Conservation (phyloP, 2,113 vertebrate species). For the Poicephalus gulielmi region DNA sequence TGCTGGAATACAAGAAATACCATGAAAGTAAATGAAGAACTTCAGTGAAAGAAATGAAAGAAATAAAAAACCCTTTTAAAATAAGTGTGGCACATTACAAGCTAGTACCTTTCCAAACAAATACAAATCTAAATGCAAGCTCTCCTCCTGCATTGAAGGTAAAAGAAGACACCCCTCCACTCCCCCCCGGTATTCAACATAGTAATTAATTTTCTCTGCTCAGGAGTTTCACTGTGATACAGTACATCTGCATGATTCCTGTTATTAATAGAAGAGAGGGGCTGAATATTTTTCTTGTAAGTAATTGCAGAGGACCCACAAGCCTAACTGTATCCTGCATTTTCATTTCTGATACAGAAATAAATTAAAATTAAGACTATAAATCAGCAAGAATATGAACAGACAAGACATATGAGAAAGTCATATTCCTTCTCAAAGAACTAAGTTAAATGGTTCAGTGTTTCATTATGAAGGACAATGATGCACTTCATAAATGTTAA, state of each 20-base stretch:
- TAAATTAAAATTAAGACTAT: background rate
- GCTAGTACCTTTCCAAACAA: background rate
- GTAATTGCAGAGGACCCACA: background rate
- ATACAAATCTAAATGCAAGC: background rate
- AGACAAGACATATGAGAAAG: background rate
- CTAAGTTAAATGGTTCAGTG: background rate
- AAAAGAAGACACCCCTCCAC: background rate
- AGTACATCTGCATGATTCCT: background rate
- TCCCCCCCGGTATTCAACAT: rapidly evolving
- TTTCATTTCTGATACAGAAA: background rate
- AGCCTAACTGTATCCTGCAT: background rate
- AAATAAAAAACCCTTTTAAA: background rate
- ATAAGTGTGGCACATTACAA: background rate
- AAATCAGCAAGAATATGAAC: background rate
- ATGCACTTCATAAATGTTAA: background rate
- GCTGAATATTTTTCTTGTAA: background rate
- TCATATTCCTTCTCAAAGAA: background rate
- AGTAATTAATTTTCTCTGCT: background rate
- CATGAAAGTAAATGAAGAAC: background rate
- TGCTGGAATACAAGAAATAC: background rate
- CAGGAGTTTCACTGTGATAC: background rate
- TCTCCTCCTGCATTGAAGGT: background rate
- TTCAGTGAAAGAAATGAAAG: background rate
- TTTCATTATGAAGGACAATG: background rate
- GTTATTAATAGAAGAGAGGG: background rate